These are phyloP conservation scores for Jordanella pulchra DNA, from an alignment of 2,797 vertebrate species.

Conservation along the genomic window DNA sequence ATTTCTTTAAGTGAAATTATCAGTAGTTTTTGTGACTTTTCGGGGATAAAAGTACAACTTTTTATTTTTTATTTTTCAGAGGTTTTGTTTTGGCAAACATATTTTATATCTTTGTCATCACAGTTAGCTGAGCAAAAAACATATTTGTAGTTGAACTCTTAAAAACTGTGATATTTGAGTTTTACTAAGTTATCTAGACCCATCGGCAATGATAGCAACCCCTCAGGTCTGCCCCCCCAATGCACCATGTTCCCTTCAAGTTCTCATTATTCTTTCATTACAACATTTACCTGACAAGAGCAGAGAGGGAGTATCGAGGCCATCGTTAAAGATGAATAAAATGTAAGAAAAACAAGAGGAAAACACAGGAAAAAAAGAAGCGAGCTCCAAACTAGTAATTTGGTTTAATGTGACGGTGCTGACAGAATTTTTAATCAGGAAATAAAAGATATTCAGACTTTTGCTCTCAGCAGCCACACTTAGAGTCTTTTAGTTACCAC, in stretches of 20 bases:
- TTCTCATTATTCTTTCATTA: slow-evolving; percentile 95
- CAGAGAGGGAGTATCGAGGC: slow-evolving; percentile 83
- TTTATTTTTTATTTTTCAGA: neutral
- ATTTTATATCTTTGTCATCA: neutral
- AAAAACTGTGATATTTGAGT: neutral
- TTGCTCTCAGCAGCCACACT: slow-evolving; percentile 77
- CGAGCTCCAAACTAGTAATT: slow-evolving; percentile 80
- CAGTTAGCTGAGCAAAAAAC: neutral
- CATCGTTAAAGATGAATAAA: slow-evolving; percentile 91
- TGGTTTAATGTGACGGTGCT: slow-evolving; percentile 88
- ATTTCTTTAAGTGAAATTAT: too few relatives aligned
- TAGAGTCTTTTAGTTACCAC: slow-evolving; percentile 77
- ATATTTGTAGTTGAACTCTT: slow-evolving; percentile 6
- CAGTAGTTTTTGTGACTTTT: neutral
- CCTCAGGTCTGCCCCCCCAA: slow-evolving; percentile 19
- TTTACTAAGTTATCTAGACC: neutral
- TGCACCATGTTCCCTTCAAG: slow-evolving; percentile 68
- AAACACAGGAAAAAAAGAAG: slow-evolving; percentile 51
- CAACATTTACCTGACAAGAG: slow-evolving; percentile 94
- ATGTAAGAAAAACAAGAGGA: slow-evolving; percentile 43
- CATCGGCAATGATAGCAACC: neutral
- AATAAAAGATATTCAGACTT: slow-evolving; percentile 84
- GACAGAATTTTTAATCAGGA: slow-evolving; percentile 94
- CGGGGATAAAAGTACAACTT: neutral
- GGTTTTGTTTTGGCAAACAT: neutral